phyloP scores from a whole-genome alignment of 2,113 vertebrate genomes.

The Corvus moneduloides region DNA sequence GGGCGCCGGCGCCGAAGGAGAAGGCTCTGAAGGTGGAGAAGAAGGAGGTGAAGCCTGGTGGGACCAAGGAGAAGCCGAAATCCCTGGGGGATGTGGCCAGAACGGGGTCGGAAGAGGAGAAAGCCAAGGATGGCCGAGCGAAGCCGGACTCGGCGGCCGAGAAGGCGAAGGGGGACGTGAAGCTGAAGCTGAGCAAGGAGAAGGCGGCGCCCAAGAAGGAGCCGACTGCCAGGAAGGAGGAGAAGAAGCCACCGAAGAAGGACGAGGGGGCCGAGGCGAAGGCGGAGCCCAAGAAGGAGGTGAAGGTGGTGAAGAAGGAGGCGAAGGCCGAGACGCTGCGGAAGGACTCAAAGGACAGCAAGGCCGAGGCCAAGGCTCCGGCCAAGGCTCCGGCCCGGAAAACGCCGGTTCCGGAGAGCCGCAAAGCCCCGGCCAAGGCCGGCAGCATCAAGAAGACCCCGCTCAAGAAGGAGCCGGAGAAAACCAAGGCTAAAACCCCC shows the following conservation, averaged over 20 bases:
- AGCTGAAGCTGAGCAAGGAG: conserved; percentile 70
- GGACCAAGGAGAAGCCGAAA: conserved; percentile 64
- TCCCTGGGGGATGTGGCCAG: conserved; percentile 45
- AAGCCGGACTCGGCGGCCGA: conserved; percentile 59
- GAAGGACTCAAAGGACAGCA: conserved; percentile 63
- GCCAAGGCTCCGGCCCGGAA: conserved; percentile 37
- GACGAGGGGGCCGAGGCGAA: conserved; percentile 38
- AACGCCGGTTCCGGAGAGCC: not conserved
- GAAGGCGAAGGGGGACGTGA: conserved; percentile 65
- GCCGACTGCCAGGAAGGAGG: conserved; percentile 61
- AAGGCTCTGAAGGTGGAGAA: conserved; percentile 52
- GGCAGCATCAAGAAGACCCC: conserved; percentile 10
- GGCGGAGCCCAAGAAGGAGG: conserved; percentile 47
- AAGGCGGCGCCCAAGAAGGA: conserved; percentile 75
- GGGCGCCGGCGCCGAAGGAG: not conserved
- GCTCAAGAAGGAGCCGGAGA: conserved; percentile 60
- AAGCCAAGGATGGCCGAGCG: conserved; percentile 60
- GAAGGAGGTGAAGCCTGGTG: conserved; percentile 65
- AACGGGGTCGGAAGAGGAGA: conserved; percentile 66
- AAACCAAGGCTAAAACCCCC: not conserved
- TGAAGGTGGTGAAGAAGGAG: conserved; percentile 72
- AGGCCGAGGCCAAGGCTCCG: conserved; percentile 70
- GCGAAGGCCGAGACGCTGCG: conserved; percentile 58
- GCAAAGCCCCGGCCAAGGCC: conserved; percentile 32
- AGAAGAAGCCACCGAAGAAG: conserved; percentile 66